Evolutionary conservation across 1,140 invertebrate species (phyloP), one percentile per base, ranked within the genome.

Genomic region (Brachionus asplanchnoidis): DNA sequence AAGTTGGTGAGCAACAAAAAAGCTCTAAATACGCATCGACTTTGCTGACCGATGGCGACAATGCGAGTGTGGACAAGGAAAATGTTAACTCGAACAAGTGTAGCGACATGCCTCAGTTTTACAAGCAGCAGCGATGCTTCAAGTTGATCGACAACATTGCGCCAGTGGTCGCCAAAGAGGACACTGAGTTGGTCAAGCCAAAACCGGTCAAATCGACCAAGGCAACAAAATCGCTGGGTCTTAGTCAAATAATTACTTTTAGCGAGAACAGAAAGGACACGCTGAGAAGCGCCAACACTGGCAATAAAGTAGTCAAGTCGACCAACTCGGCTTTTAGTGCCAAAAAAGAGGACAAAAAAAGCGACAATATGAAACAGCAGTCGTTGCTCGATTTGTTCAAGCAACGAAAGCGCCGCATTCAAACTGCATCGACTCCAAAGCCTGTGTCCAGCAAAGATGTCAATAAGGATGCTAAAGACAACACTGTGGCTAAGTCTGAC

Each of bases 261-360:
- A 82, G 79, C 12, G 79, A 82, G 32, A 82, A 82, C 53, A 5
- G 79, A 32, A 82, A 82, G 32, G 79, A 82, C 40, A 82, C 79
- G 28, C 40, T 82, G 40, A 23, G 79, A 32, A 77, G 73, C 12
- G 73, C 73, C 0, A 77, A 12, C 50, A 9, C 17, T n/a, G 17
- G 20, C 9, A 77, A 28, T 6, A 77, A 44, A 73, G 36, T 73
- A 2, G 68, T 20, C 40, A 73, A 73, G 23, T 73, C 68, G 14
- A 9, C 68, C 28, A 73, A 20, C 44, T 73, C 68, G n/a, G 68
- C 68, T 42, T 73, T 73, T 46, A 73, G 11, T 4, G 12, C 32
- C 9, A 73, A 73, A 42, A 73, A 40, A 20, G 68, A 40, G 4
- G 32, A 36, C 32, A 73, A 73, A 73, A 73, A 40, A 40, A 73